phyloP scores from a whole-genome alignment of 2,888 invertebrate species.

The Standfussiana lucernea region DNA sequence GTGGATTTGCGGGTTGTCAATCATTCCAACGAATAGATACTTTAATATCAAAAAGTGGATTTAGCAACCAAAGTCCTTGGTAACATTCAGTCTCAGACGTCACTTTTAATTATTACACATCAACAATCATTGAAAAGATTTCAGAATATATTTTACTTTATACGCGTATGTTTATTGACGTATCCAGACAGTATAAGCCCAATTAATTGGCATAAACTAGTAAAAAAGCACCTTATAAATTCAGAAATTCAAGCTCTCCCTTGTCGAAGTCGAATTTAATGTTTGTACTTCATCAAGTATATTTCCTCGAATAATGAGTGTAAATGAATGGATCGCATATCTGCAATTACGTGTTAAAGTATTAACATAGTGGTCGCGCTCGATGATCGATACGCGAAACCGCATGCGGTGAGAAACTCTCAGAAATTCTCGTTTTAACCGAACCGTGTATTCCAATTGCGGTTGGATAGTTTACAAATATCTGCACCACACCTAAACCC shows the following conservation, averaged over 20 bases:
- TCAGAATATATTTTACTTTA: not conserved
- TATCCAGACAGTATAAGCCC: not conserved
- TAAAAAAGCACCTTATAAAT: not conserved
- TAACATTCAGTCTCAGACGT: not conserved
- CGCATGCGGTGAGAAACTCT: conserved; percentile 40
- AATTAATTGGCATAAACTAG: too few relatives aligned
- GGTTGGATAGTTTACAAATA: conserved; percentile 46
- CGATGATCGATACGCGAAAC: conserved; percentile 46
- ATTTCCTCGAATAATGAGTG: conserved; percentile 26
- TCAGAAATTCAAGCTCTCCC: not conserved
- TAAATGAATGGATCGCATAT: conserved; percentile 54
- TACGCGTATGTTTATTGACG: not conserved
- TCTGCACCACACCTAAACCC: conserved; percentile 38
- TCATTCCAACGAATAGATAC: not conserved
- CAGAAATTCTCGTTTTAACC: conserved; percentile 49
- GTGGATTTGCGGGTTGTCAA: too few relatives aligned
- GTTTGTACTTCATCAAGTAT: conserved; percentile 10
- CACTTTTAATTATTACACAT: not conserved
- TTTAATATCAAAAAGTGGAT: not conserved
- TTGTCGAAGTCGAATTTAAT: conserved; percentile 10
- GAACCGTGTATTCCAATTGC: conserved; percentile 32
- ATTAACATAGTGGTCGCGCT: conserved; percentile 49
- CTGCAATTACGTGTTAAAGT: conserved; percentile 56
- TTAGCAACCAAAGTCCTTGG: not conserved
- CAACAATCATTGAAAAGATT: not conserved